Conservation (phyloP, 2,797 vertebrate species). For the Periparus ater region DNA sequence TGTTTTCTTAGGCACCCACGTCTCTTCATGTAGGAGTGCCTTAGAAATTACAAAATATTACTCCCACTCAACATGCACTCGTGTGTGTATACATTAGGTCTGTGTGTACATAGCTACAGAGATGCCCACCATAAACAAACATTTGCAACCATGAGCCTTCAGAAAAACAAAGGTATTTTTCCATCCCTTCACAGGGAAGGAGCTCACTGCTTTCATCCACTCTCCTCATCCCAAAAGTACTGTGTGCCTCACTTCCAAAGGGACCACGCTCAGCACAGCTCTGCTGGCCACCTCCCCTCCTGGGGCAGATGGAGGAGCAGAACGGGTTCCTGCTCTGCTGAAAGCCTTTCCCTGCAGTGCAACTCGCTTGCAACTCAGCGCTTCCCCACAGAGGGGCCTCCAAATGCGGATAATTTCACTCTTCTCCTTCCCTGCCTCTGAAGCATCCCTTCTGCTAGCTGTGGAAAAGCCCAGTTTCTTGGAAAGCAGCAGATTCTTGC, state of each 20-base stretch:
- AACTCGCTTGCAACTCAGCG: constrained; percentile 23
- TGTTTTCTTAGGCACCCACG: constrained; percentile 54
- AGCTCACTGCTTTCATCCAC: not conserved
- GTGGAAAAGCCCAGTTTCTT: constrained; percentile 55
- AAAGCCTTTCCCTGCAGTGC: not conserved
- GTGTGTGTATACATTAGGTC: constrained; percentile 18
- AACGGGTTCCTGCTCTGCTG: not conserved
- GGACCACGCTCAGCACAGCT: not conserved
- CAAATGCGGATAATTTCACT: constrained; percentile 20
- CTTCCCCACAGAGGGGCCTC: constrained; percentile 59
- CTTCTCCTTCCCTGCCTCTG: not conserved
- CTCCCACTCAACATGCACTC: constrained; percentile 46
- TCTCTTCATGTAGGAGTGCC: constrained; percentile 49
- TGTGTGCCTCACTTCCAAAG: not conserved
- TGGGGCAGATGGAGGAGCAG: not conserved
- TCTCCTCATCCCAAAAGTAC: not conserved
- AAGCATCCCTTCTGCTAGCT: constrained; percentile 27
- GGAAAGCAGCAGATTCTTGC: constrained; percentile 49
- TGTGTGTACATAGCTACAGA: constrained; percentile 46
- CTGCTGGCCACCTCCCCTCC: not conserved
- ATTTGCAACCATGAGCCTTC: not conserved
- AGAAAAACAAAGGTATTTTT: constrained; percentile 40
- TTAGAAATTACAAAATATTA: constrained; percentile 61
- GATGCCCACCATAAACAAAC: constrained; percentile 58
- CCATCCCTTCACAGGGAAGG: not conserved